Evolutionary conservation across 2,888 invertebrate species (phyloP).

Genomic region (Neoscelio sp.): DNA sequence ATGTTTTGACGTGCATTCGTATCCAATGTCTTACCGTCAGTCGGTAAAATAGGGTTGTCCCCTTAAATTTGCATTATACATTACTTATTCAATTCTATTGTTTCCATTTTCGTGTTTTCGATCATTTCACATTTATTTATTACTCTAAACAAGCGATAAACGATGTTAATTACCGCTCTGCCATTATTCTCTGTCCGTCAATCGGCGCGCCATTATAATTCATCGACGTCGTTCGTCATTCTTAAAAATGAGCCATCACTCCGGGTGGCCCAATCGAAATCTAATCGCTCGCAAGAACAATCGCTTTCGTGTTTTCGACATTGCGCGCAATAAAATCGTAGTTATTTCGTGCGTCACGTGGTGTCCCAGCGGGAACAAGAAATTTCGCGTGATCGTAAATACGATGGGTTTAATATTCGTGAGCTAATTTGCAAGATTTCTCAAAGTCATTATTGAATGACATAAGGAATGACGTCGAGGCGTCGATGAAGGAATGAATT

Average conservation of each 20-base stretch:
- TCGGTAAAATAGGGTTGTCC: neutral
- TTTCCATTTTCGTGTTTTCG: no score
- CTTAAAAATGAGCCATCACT: constrained; percentile 30
- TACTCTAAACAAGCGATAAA: no score
- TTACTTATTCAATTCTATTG: neutral
- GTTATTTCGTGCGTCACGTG: constrained; percentile 36
- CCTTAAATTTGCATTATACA: neutral
- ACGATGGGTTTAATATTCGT: constrained; percentile 18
- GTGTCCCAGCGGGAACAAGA: constrained; percentile 34
- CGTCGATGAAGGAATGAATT: no score
- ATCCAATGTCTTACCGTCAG: neutral
- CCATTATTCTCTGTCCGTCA: neutral
- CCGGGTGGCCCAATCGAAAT: constrained; percentile 47
- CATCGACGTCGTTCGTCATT: constrained; percentile 32
- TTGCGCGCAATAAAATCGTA: constrained; percentile 17
- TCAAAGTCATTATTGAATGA: no score
- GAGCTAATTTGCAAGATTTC: neutral
- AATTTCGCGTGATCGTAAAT: constrained; percentile 45
- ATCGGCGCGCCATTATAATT: constrained; percentile 16
- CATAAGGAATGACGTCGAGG: no score
- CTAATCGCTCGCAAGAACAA: constrained; percentile 44
- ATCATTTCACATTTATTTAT: no score
- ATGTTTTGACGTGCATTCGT: no score
- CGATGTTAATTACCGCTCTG: neutral
- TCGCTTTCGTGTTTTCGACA: constrained; percentile 29